Percentiles rank a stretch among this genome's conserved stretches.
These are phyloP conservation scores for Triplophysa yarkandensis DNA, from an alignment of 2,797 vertebrate species.

Conservation along the genomic window DNA sequence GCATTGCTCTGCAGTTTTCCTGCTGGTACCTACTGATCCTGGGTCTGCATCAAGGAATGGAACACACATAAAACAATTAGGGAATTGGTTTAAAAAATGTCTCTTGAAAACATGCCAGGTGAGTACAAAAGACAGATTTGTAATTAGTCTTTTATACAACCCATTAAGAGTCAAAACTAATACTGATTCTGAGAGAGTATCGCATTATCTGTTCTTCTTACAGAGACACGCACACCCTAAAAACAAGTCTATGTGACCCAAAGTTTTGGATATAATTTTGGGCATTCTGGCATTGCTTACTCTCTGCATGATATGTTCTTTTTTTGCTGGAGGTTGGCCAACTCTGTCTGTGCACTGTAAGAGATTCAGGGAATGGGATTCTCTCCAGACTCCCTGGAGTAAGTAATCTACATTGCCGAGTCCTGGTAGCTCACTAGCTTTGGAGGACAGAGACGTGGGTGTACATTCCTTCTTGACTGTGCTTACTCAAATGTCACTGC, in stretches of 20 bases:
- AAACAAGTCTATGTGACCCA: slow-evolving; percentile 67
- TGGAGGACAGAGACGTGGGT: slow-evolving; percentile 48
- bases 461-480: slow-evolving; percentile 43
- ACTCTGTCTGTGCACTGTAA: slow-evolving; percentile 71
- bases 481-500: slow-evolving; percentile 28
- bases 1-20: slow-evolving; percentile 70
- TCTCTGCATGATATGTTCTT: slow-evolving; percentile 68
- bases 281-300: slow-evolving; percentile 62
- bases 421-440: slow-evolving; percentile 58
- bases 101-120: slow-evolving; percentile 66
- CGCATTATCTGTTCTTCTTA: not conserved
- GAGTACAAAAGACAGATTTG: slow-evolving; percentile 66
- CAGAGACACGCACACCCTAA: slow-evolving; percentile 62
- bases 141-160: slow-evolving; percentile 46
- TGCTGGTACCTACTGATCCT: slow-evolving; percentile 66
- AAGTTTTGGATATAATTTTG: slow-evolving; percentile 74
- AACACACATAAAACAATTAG: slow-evolving; percentile 49
- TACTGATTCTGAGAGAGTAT: not conserved
- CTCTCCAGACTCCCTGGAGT: slow-evolving; percentile 69
- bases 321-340: slow-evolving; percentile 72
- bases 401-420: slow-evolving; percentile 62
- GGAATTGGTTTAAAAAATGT: slow-evolving; percentile 33
- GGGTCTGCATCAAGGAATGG: slow-evolving; percentile 60
- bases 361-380: slow-evolving; percentile 71
- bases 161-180: not conserved